These are phyloP conservation scores for Ypsolopha scabrella DNA, from an alignment of 2,888 invertebrate genomes.

Conservation along the genomic window DNA sequence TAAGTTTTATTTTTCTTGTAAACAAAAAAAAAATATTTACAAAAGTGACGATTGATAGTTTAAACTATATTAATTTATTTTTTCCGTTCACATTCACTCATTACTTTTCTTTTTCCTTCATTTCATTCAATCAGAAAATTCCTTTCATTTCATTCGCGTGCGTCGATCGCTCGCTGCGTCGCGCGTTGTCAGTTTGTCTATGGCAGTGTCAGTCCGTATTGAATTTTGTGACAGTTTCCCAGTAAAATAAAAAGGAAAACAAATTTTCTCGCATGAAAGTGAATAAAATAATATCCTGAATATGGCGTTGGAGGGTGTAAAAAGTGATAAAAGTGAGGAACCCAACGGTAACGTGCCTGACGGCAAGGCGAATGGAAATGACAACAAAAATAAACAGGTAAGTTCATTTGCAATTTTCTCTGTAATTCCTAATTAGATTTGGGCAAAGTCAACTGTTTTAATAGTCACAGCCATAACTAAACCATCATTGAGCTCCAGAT, in stretches of 20 bases:
- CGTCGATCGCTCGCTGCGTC: slow-evolving; percentile 41
- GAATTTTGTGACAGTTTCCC: slow-evolving; percentile 38
- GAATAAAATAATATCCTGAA: slow-evolving; percentile 52
- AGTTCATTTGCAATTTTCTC: neutral
- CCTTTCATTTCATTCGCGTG: slow-evolving; percentile 7
- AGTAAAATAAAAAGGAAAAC: slow-evolving; percentile 35
- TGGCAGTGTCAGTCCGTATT: slow-evolving; percentile 42
- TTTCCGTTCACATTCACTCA: neutral
- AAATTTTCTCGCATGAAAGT: slow-evolving; percentile 57
- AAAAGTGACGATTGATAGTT: no score
- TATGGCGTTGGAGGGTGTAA: slow-evolving; percentile 68
- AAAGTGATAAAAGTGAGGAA: slow-evolving; percentile 67
- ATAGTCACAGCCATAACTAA: no score
- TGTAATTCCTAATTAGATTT: neutral
- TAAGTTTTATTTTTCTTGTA: no score
- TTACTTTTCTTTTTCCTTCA: neutral
- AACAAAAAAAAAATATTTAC: no score
- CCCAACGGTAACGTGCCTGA: slow-evolving; percentile 64
- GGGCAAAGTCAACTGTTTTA: no score
- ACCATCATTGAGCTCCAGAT: no score
- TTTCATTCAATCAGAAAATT: slow-evolving; percentile 7
- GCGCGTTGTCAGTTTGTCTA: slow-evolving; percentile 43
- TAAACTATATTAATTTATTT: no score
- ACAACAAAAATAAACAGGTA: slow-evolving; percentile 72
- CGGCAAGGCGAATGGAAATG: slow-evolving; percentile 67